Conservation (phyloP, 2,797 vertebrate species). For the Sebastes trivittatus region DNA sequence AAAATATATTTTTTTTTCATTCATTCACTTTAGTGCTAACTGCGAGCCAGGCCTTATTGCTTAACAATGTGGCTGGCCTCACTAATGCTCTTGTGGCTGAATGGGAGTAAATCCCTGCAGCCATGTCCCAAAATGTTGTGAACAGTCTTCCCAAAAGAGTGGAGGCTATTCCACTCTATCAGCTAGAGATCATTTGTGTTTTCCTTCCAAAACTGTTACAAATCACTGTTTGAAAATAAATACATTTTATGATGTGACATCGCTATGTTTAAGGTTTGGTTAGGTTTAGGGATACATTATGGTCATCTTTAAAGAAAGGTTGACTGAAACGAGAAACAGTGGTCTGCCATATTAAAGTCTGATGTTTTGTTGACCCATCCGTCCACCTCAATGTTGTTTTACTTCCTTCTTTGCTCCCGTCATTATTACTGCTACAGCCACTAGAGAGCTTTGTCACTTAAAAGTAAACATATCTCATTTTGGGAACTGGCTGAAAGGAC, state of each 20-base stretch:
- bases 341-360: neutral
- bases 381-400: neutral
- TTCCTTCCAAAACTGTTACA: neutral
- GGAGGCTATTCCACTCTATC: neutral
- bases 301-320: neutral
- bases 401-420: neutral
- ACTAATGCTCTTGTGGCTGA: neutral
- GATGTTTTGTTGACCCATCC: neutral
- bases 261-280: neutral
- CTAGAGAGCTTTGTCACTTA: too few species aligned
- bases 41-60: neutral
- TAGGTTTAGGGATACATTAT: neutral
- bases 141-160: neutral
- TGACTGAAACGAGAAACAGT: neutral
- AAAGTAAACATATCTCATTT: too few species aligned
- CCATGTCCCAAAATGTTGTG: neutral
- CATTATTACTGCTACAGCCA: conserved; percentile 6
- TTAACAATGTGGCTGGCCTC: neutral
- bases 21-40: neutral
- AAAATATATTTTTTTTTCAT: neutral
- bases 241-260: neutral
- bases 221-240: neutral
- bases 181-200: neutral
- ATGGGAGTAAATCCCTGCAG: neutral
- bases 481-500: too few species aligned